Evolutionary conservation across 2,888 invertebrate genomes (phyloP).

Genomic region (Nephrotoma guestfalica): DNA sequence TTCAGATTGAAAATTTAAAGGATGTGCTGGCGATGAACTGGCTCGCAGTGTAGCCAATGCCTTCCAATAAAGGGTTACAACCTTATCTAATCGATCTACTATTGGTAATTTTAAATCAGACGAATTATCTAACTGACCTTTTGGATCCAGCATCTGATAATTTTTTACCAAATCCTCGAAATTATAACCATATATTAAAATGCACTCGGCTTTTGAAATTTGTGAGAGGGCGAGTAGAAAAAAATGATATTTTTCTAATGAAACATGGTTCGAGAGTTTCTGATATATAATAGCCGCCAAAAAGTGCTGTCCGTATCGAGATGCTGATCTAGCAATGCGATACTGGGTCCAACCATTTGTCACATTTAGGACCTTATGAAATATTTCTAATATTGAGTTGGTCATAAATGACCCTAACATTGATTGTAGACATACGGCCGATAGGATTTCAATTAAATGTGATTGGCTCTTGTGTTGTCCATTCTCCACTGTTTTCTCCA

Average conservation of each 20-base stretch:
- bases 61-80: conserved; percentile 48
- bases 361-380: conserved; percentile 39
- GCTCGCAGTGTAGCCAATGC: conserved; percentile 39
- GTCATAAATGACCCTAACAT: conserved; percentile 56
- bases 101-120: conserved; percentile 29
- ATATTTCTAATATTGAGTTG: conserved; percentile 38
- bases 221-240: conserved; percentile 73
- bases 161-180: conserved; percentile 31
- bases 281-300: conserved; percentile 51
- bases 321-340: conserved; percentile 71
- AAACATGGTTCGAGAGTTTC: conserved; percentile 50
- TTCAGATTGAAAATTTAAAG: conserved; percentile 51
- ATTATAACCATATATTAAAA: conserved; percentile 38
- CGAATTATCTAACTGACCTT: conserved; percentile 15
- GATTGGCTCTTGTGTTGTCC: conserved; percentile 25
- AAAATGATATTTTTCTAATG: conserved; percentile 77
- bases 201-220: conserved; percentile 58
- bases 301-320: conserved; percentile 69
- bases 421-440: conserved; percentile 71
- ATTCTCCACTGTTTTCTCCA: conserved; percentile 22
- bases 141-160: conserved; percentile 23
- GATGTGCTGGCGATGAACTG: conserved; percentile 33
- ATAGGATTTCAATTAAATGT: conserved; percentile 56
- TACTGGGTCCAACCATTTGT: conserved; percentile 75
- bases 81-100: conserved; percentile 35